These are phyloP conservation scores for Hemiprocne comata DNA, from an alignment of 2,113 vertebrate species.

Conservation along the genomic window DNA sequence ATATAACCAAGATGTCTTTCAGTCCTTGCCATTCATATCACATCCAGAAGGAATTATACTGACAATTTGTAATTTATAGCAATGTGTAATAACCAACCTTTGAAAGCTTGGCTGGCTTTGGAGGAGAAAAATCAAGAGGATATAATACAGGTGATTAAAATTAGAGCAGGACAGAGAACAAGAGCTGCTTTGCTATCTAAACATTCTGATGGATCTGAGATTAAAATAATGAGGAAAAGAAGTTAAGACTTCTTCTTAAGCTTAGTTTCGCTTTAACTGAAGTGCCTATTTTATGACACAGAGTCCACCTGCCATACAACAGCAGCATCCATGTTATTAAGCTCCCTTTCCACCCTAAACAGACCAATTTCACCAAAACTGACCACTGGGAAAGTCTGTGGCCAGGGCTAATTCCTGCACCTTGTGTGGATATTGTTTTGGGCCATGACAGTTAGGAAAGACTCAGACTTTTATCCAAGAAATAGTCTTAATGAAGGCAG, in stretches of 20 bases:
- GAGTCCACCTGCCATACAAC: not conserved
- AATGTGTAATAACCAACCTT: not conserved
- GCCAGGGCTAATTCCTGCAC: not conserved
- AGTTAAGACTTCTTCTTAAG: not conserved
- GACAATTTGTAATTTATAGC: not conserved
- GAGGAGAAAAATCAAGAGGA: not conserved
- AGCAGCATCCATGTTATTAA: not conserved
- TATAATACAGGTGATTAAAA: not conserved
- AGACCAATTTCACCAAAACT: not conserved
- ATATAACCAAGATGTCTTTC: not conserved
- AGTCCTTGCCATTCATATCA: not conserved
- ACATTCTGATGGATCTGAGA: not conserved
- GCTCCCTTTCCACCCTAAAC: not conserved
- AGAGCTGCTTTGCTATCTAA: not conserved
- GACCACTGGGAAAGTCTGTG: not conserved
- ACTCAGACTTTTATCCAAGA: not conserved
- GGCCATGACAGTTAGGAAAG: fast-evolving
- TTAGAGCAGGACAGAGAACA: not conserved
- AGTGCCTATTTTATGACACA: not conserved
- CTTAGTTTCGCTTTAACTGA: not conserved
- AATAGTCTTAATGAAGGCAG: not conserved
- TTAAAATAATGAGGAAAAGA: not conserved
- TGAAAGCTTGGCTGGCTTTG: not conserved
- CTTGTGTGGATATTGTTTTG: not conserved
- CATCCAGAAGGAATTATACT: not conserved